These are phyloP conservation scores for Hydractinia symbiolongicarpus DNA, from an alignment of 30 jellyfish, hydroid and myxozoan genomes.

Conservation along the genomic window DNA sequence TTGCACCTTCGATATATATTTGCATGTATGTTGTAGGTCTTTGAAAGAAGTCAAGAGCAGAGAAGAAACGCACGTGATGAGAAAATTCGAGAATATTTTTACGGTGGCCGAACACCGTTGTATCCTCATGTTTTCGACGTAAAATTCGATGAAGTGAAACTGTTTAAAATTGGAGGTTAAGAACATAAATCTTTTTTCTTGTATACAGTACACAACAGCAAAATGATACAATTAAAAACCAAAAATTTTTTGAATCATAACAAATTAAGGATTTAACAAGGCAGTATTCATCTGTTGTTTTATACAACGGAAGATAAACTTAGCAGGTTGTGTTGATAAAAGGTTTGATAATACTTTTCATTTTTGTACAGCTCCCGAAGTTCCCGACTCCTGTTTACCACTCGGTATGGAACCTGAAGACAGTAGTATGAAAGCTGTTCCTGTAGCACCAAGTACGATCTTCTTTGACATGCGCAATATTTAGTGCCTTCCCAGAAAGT, in stretches of 20 bases:
- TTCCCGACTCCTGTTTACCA: slow-evolving; percentile 94
- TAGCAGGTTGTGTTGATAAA: too few relatives aligned
- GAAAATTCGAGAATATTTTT: slow-evolving; percentile 73
- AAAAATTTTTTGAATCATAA: too few relatives aligned
- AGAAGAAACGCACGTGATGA: slow-evolving; percentile 73
- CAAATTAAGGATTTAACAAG: too few relatives aligned
- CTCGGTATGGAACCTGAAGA: slow-evolving; percentile 86
- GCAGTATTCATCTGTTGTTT: too few relatives aligned
- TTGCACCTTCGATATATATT: too few relatives aligned
- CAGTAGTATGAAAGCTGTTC: slow-evolving; percentile 65
- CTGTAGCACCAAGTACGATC: slow-evolving; percentile 62
- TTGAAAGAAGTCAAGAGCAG: slow-evolving; percentile 54
- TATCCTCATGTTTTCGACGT: slow-evolving; percentile 93
- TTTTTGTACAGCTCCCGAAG: slow-evolving; percentile 71
- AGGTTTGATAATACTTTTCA: neutral
- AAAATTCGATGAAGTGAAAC: slow-evolving; percentile 57
- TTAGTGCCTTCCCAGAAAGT: neutral
- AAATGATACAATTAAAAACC: too few relatives aligned
- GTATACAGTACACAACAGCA: too few relatives aligned
- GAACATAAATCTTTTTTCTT: neutral
- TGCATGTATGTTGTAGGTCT: slow-evolving; percentile 41
- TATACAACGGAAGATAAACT: too few relatives aligned
- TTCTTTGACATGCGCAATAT: neutral
- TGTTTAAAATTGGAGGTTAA: slow-evolving; percentile 77
- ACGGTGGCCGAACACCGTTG: slow-evolving; percentile 87